phyloP scores from a whole-genome alignment of 2,797 vertebrate genomes.

The Myripristis murdjan region DNA sequence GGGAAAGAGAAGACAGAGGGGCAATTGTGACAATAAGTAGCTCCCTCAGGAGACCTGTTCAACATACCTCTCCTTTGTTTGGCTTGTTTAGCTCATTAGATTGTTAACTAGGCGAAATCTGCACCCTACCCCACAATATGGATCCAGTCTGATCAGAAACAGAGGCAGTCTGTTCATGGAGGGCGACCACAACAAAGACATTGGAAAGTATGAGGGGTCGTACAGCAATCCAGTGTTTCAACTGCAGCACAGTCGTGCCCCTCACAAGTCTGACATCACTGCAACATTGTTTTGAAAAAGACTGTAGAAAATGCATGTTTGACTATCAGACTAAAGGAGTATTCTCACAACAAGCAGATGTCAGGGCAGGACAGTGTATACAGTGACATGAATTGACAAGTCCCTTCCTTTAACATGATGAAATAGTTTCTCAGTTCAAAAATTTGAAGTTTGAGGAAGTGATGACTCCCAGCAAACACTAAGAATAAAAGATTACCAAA shows the following conservation, averaged over 20 bases:
- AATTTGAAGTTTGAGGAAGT: slow-evolving; percentile 80
- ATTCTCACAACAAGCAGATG: not conserved
- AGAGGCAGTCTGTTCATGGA: slow-evolving; percentile 33
- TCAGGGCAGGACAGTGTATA: not conserved
- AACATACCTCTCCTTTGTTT: slow-evolving; percentile 59
- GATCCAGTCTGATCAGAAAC: slow-evolving; percentile 54
- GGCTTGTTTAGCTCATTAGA: slow-evolving; percentile 66
- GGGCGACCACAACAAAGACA: slow-evolving; percentile 48
- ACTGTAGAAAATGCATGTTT: not conserved
- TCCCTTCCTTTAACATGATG: slow-evolving; percentile 55
- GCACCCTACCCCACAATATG: slow-evolving; percentile 56
- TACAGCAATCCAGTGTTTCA: slow-evolving; percentile 34
- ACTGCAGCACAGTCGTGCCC: slow-evolving; percentile 38
- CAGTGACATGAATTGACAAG: slow-evolving; percentile 17
- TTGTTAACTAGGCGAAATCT: slow-evolving; percentile 60
- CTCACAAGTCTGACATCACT: slow-evolving; percentile 10
- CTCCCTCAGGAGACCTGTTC: slow-evolving; percentile 57
- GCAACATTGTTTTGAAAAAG: not conserved
- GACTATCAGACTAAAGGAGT: not conserved
- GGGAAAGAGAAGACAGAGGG: slow-evolving; percentile 50
- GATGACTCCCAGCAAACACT: slow-evolving; percentile 71
- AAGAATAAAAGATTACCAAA: slow-evolving; percentile 86
- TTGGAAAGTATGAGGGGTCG: slow-evolving; percentile 37
- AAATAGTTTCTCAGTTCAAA: slow-evolving; percentile 68
- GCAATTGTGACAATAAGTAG: slow-evolving; percentile 67